phyloP scores from a whole-genome alignment of 2,888 invertebrate species.

The Drosophila kanekoi region DNA sequence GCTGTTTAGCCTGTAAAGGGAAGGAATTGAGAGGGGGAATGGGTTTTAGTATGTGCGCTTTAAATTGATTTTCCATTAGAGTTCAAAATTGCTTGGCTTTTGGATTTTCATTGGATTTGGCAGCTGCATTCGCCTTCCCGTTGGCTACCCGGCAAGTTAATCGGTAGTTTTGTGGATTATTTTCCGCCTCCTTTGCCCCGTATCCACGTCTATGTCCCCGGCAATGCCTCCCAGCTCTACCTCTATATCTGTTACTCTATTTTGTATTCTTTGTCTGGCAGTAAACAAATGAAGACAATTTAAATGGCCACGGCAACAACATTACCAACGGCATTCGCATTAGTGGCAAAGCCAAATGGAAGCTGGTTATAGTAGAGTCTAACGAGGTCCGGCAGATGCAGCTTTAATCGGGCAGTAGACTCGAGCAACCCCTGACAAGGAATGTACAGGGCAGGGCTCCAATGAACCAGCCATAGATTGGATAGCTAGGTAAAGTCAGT shows the following conservation, averaged over 20 bases:
- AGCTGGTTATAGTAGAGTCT: slow-evolving; percentile 17
- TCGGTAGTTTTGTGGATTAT: slow-evolving; percentile 74
- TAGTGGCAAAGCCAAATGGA: slow-evolving; percentile 54
- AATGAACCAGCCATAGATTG: background rate
- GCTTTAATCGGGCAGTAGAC: slow-evolving; percentile 29
- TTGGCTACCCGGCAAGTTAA: slow-evolving; percentile 64
- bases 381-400: background rate
- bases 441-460: background rate
- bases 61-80: slow-evolving; percentile 81
- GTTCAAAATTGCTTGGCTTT: slow-evolving; percentile 78
- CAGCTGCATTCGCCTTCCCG: slow-evolving; percentile 60
- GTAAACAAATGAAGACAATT: slow-evolving; percentile 80
- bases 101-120: slow-evolving; percentile 79
- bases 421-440: background rate
- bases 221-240: background rate
- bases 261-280: slow-evolving; percentile 52
- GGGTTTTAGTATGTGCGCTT: slow-evolving; percentile 59
- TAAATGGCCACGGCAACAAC: slow-evolving; percentile 71
- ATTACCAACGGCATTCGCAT: slow-evolving; percentile 64
- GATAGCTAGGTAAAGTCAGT: background rate
- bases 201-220: background rate
- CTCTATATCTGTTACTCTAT: slow-evolving; percentile 33
- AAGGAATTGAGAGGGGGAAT: slow-evolving; percentile 9
- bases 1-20: slow-evolving; percentile 69
- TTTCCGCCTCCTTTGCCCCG: slow-evolving; percentile 18